Conservation (phyloP, 2,113 vertebrate genomes). For the Zapornia atra region DNA sequence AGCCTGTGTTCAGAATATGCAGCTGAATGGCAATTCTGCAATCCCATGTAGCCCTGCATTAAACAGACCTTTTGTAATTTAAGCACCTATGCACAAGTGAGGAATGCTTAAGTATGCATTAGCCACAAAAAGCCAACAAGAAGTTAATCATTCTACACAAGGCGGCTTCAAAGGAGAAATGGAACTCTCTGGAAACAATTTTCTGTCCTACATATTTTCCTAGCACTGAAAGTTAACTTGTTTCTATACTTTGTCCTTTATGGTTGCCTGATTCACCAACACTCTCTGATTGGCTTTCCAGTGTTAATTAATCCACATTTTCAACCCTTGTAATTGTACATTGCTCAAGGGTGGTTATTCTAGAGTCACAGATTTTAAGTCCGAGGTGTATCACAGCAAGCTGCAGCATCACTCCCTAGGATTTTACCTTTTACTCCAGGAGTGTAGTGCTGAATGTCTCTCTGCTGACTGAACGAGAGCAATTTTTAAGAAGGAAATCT, state of each 20-base stretch:
- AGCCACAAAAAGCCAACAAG: background rate
- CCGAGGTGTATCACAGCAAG: background rate
- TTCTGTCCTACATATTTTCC: background rate
- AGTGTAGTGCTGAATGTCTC: background rate
- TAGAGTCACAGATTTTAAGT: background rate
- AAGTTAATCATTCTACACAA: background rate
- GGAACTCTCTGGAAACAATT: background rate
- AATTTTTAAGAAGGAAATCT: background rate
- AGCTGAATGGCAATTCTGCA: background rate
- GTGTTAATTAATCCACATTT: conserved; percentile 34
- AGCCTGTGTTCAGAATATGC: background rate
- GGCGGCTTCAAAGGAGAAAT: background rate
- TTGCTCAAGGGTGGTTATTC: conserved; percentile 2
- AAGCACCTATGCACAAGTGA: background rate
- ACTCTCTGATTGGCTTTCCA: conserved; percentile 8
- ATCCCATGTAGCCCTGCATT: rapidly evolving
- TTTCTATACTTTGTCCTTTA: conserved; percentile 40
- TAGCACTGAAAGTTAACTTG: background rate
- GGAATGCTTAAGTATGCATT: background rate
- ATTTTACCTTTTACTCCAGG: background rate
- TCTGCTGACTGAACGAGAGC: background rate
- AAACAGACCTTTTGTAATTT: background rate
- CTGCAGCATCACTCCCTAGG: background rate
- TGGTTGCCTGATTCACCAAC: conserved; percentile 19
- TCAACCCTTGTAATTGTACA: conserved; percentile 19